Evolutionary conservation across 23 tunicate genomes (phyloP).

Genomic region (Styela clava): DNA sequence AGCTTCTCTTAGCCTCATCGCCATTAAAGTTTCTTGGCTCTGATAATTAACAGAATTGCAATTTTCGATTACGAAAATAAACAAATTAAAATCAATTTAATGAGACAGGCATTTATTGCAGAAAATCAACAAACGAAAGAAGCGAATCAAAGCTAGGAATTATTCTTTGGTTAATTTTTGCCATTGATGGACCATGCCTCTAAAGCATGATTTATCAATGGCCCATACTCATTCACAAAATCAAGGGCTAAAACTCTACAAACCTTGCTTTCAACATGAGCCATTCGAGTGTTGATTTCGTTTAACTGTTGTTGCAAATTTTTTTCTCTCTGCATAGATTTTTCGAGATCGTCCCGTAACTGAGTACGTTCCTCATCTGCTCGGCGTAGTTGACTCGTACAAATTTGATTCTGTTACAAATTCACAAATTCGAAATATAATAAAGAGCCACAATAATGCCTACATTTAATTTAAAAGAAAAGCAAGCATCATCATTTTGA

Average conservation of each 20-base stretch:
- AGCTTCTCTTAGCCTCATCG: constrained; percentile 59
- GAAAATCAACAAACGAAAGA: background rate
- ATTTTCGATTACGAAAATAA: no score
- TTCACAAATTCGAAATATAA: background rate
- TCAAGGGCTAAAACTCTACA: no score
- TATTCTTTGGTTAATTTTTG: no score
- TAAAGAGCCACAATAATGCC: no score
- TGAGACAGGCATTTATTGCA: background rate
- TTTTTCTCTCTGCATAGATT: constrained; percentile 19
- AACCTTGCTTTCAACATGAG: constrained; percentile 89
- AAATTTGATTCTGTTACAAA: constrained; percentile 60
- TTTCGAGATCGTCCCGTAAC: constrained; percentile 28
- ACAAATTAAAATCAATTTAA: background rate
- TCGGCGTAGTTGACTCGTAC: constrained; percentile 54
- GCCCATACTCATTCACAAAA: no score
- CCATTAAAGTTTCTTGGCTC: constrained; percentile 73
- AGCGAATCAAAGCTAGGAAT: no score
- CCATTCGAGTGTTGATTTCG: constrained; percentile 35
- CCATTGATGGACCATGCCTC: no score
- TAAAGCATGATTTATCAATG: no score
- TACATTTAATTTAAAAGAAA: no score
- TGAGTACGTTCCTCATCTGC: constrained; percentile 73
- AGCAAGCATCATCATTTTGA: no score
- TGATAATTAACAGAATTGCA: constrained; percentile 13
- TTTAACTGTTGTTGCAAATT: constrained; percentile 57